Base-by-base conservation (phyloP, 2,888 invertebrate species). In the Papilio elwesi region DNA sequence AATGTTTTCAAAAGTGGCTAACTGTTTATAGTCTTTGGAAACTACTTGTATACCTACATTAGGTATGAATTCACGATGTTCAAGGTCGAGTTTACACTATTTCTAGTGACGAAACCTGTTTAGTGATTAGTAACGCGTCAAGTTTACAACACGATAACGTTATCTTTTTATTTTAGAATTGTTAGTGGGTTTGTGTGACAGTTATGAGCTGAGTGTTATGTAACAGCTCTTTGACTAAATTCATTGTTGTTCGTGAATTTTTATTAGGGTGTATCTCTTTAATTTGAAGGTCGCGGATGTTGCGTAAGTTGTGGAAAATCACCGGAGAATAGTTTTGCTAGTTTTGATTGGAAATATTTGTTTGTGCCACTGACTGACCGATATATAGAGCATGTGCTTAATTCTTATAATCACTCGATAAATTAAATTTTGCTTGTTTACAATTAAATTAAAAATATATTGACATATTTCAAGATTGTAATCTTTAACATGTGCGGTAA, bases 281-380 rank as follows among this genome's bases (percentile, higher is more conserved):
- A 8, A 57, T 57, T 57, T 49, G 48, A 68, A 68, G 57, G 57
- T 11, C 68, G 52, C 13, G 4, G 15, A 26, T 63, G 26, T 69
- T 69, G n/a, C 62, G 62, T 62, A 64, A 63, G 16, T 53, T n/a
- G 38, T 53, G 70, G 63, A 70, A 47, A 63, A 43, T 65, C 9
- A 55, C 36, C 5, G 15, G 12, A 55, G 16, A 16, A 9, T 55
- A 3, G 16, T 16, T 5, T 10, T 26, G 26, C 4, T 26, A 26
- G 26, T 26, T 26, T 26, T 4, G 26, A 26, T 26, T 55, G 10
- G 15, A 16, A 26, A 26, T 26, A 53, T 53, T 53, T 53, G 9
- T 53, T 16, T 53, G 4, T 10, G 10, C 10, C 15, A 16, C 15
- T 15, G 15, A 15, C 52, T 53, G 52, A 26, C 26, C 4, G 26